phyloP scores from a whole-genome alignment of 2,888 invertebrate genomes.

The Nudaria mundana region DNA sequence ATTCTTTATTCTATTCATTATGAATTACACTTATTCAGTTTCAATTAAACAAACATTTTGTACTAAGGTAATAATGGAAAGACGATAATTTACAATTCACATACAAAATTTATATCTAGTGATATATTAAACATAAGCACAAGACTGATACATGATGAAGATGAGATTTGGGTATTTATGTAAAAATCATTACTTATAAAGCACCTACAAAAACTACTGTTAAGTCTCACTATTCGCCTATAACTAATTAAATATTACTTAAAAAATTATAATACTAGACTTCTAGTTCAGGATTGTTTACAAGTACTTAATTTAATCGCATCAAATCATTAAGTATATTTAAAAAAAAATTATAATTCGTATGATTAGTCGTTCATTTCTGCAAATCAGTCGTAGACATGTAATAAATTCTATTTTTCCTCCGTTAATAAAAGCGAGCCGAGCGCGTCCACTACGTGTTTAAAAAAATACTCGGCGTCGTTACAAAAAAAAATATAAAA shows the following conservation, averaged over 20 bases:
- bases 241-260: conserved; percentile 56
- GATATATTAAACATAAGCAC: conserved; percentile 41
- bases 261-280: conserved; percentile 54
- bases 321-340: conserved; percentile 26
- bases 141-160: conserved; percentile 40
- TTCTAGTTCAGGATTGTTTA: conserved; percentile 45
- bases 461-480: conserved; percentile 7
- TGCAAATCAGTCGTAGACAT: conserved; percentile 15
- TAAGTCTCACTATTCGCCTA: conserved; percentile 63
- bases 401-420: neutral
- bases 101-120: conserved; percentile 46
- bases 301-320: conserved; percentile 26
- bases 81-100: conserved; percentile 67
- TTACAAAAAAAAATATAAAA: conserved; percentile 6
- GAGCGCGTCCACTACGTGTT: conserved; percentile 7
- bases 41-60: conserved; percentile 68
- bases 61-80: conserved; percentile 75
- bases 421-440: conserved; percentile 17
- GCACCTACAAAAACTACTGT: conserved; percentile 57
- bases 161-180: conserved; percentile 45
- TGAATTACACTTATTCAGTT: conserved; percentile 48
- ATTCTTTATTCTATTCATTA: conserved; percentile 35
- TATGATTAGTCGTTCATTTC: conserved; percentile 20
- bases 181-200: conserved; percentile 49
- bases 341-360: conserved; percentile 24